Evolutionary conservation across 1,140 invertebrate species (phyloP).

Genomic region (Odontomachus brunneus): DNA sequence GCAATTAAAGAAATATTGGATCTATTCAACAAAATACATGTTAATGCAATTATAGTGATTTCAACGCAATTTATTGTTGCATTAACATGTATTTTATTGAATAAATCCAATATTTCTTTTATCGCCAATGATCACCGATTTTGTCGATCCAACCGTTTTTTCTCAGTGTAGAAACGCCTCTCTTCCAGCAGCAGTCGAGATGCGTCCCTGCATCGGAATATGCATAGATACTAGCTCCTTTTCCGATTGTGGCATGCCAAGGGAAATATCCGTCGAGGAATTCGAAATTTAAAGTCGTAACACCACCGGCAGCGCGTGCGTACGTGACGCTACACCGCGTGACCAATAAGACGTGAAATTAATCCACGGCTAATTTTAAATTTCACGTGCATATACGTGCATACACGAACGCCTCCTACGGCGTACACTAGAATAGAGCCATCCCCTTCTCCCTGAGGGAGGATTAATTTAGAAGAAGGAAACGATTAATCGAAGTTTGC

Average conservation of each 20-base stretch:
- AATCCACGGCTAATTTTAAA: constrained; percentile 26
- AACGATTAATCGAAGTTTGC: background rate
- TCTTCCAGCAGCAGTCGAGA: background rate
- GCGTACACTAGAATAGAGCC: background rate
- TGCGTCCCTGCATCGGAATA: background rate
- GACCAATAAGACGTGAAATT: constrained; percentile 31
- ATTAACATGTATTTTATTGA: no score
- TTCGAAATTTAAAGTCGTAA: background rate
- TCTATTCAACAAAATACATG: no score
- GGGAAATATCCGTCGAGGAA: background rate
- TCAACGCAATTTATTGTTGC: no score
- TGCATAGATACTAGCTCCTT: background rate
- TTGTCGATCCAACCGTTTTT: no score
- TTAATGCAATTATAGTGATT: no score
- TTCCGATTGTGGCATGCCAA: background rate
- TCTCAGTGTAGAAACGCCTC: no score
- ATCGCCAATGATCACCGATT: no score
- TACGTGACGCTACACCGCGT: background rate
- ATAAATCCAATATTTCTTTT: no score
- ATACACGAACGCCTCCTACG: background rate
- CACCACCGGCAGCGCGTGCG: no score
- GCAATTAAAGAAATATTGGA: no score
- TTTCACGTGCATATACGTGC: background rate
- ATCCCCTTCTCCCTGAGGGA: background rate
- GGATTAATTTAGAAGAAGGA: background rate